Evolutionary conservation across 1,140 invertebrate species (phyloP).

Genomic region (Anastrepha obliqua): DNA sequence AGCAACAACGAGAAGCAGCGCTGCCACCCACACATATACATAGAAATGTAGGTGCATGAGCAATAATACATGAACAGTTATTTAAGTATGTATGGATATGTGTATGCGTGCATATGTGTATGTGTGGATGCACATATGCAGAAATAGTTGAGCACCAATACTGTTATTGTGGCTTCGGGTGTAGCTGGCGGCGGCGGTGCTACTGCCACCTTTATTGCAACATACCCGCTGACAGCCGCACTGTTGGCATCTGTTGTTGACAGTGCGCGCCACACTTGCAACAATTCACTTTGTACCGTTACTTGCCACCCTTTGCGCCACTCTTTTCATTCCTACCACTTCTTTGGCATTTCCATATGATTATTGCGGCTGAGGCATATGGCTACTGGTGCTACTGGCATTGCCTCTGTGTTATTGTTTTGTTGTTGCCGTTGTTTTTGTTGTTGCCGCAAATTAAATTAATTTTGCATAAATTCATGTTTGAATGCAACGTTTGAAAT

Average conservation of each 20-base stretch:
- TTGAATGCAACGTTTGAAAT: conserved; percentile 20
- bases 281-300: conserved; percentile 13
- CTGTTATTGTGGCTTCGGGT: not conserved
- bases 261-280: conserved; percentile 1
- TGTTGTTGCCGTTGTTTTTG: not conserved
- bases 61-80: too few species aligned
- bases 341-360: conserved; percentile 44
- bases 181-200: not conserved
- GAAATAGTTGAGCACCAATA: too few species aligned
- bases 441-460: conserved; percentile 39
- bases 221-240: conserved; percentile 12
- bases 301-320: not conserved
- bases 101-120: too few species aligned
- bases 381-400: not conserved
- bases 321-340: not conserved
- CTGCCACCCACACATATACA: not conserved
- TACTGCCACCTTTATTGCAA: conserved; percentile 29
- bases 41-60: not conserved
- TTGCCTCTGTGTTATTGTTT: not conserved
- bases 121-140: too few species aligned
- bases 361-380: not conserved
- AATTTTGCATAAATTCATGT: conserved; percentile 45
- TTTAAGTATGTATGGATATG: too few species aligned
- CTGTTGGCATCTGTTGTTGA: conserved; percentile 20
- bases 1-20: not conserved